phyloP scores from a whole-genome alignment of 1,140 invertebrate genomes.

The Phymorhynchus buccinoides region DNA sequence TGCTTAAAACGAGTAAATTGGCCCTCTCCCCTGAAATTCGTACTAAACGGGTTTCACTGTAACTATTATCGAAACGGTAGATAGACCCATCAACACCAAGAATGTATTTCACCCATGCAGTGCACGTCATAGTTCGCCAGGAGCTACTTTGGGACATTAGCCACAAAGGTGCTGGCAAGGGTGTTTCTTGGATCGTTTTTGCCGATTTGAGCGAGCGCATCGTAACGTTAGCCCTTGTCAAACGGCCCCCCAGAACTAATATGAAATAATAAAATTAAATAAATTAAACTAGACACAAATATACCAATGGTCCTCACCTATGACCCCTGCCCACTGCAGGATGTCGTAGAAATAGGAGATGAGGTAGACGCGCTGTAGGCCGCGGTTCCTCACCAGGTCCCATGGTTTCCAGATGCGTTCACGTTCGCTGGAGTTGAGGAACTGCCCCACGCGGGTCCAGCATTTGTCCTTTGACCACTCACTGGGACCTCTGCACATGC shows the following conservation, averaged over 20 bases:
- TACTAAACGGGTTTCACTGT: no score
- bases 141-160: neutral
- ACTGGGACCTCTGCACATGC: neutral
- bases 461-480: neutral
- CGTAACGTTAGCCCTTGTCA: neutral
- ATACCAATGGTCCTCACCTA: conserved; percentile 77
- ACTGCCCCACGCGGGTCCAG: conserved; percentile 11
- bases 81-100: neutral
- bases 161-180: neutral
- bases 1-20: no score
- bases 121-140: no score
- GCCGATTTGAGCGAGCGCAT: neutral
- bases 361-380: conserved; percentile 80
- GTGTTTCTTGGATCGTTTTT: no score
- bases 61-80: no score
- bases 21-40: no score
- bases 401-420: neutral
- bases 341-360: conserved; percentile 97
- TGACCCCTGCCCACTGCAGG: conserved; percentile 86
- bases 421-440: neutral
- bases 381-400: conserved; percentile 69
- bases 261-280: neutral
- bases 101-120: no score
- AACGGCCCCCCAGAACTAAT: neutral
- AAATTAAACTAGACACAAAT: no score